phyloP scores from a whole-genome alignment of 1,140 invertebrate species.

The Branchinecta lynchi region DNA sequence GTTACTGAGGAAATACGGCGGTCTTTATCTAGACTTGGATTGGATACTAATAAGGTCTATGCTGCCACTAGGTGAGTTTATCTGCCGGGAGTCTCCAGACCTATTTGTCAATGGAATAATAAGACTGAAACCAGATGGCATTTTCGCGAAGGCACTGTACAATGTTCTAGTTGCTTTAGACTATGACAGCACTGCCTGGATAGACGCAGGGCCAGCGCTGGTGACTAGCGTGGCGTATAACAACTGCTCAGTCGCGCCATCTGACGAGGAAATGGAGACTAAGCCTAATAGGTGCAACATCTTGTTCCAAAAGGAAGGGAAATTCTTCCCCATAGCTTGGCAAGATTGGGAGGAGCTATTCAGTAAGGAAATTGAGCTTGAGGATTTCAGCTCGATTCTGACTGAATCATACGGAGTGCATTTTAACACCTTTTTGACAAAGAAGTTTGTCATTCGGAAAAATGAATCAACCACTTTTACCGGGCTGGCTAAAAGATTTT shows the following conservation, averaged over 20 bases:
- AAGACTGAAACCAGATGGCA: background rate
- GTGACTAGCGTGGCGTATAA: background rate
- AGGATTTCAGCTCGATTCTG: too few species aligned
- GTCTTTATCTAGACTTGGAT: background rate
- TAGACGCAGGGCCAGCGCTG: background rate
- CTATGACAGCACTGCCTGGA: background rate
- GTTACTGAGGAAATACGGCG: background rate
- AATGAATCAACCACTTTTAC: too few species aligned
- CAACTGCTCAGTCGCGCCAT: background rate
- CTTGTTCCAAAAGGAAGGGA: background rate
- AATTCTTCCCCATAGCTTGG: background rate
- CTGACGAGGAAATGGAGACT: background rate
- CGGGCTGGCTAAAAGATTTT: too few species aligned
- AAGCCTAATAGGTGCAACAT: background rate
- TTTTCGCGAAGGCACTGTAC: background rate
- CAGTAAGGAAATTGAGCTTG: background rate
- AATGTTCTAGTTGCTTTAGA: background rate
- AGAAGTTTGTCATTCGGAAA: too few species aligned
- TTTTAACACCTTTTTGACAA: too few species aligned
- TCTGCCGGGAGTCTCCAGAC: background rate
- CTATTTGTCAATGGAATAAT: background rate
- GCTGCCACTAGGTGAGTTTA: background rate
- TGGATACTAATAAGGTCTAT: background rate
- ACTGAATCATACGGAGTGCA: too few species aligned
- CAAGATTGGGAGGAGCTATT: background rate